A percentile compares a stretch with the other conserved stretches of the same genome.
These are phyloP conservation scores for Calosoma granatense DNA, from an alignment of 1,140 invertebrate species.

Conservation along the genomic window DNA sequence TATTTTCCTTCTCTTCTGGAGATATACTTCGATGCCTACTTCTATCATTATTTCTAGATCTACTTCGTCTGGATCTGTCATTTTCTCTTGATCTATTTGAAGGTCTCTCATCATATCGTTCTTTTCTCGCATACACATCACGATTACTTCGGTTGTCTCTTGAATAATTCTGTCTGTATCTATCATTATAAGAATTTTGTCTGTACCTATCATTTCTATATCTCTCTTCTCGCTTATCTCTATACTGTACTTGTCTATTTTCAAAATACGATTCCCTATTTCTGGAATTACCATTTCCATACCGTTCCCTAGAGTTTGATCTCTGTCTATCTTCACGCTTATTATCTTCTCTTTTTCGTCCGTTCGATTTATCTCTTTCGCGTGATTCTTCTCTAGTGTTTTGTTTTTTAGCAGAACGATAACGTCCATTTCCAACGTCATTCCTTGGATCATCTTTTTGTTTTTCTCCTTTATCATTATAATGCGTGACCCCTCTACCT, in stretches of 20 bases:
- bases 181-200: not conserved
- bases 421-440: not conserved
- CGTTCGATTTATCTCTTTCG: slow-evolving; percentile 5
- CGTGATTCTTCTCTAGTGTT: slow-evolving; percentile 8
- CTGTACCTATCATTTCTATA: slow-evolving; percentile 1
- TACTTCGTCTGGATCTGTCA: not conserved
- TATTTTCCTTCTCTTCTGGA: not conserved
- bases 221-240: slow-evolving; percentile 18
- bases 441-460: slow-evolving; percentile 10
- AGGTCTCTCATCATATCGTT: not conserved
- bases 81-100: not conserved
- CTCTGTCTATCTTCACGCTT: slow-evolving; percentile 7
- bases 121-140: not conserved
- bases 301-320: slow-evolving; percentile 10
- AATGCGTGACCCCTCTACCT: slow-evolving; percentile 56
- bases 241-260: slow-evolving; percentile 13
- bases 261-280: slow-evolving; percentile 10
- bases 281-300: slow-evolving; percentile 16
- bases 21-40: not conserved
- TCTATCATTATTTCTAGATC: not conserved
- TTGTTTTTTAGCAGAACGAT: slow-evolving; percentile 13
- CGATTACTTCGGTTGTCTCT: not conserved
- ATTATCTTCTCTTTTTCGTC: slow-evolving; percentile 5
- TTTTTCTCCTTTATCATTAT: slow-evolving; percentile 18
- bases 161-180: not conserved